A percentile compares a stretch with the other conserved stretches of the same genome.
Evolutionary conservation across 2,797 vertebrate genomes (phyloP).

Genomic region (Poecilia wingei): DNA sequence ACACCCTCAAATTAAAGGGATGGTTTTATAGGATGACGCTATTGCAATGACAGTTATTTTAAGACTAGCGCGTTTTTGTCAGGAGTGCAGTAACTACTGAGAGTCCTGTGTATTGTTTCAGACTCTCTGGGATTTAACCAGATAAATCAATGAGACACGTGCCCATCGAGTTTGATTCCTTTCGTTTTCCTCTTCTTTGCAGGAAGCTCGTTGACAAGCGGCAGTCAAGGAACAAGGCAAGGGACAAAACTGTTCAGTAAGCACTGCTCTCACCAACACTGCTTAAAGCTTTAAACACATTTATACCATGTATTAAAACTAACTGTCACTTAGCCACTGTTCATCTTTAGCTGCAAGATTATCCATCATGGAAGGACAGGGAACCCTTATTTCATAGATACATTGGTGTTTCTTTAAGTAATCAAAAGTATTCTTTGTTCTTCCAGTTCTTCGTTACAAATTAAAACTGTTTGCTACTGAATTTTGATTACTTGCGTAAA

Average conservation of each 20-base stretch:
- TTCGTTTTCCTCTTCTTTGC: slow-evolving; percentile 62
- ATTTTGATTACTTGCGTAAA: neutral
- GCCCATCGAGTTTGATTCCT: neutral
- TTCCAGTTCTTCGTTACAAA: neutral
- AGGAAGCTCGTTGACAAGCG: slow-evolving; percentile 86
- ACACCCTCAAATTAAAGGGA: neutral
- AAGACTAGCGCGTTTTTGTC: neutral
- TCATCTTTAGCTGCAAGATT: neutral
- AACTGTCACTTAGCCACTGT: neutral
- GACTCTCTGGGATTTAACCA: neutral
- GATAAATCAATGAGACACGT: neutral
- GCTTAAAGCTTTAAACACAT: neutral
- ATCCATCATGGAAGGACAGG: neutral
- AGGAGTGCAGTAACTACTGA: neutral
- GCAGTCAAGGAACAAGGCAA: slow-evolving; percentile 89
- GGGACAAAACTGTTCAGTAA: slow-evolving; percentile 93
- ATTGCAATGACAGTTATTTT: neutral
- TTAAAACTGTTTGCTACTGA: neutral
- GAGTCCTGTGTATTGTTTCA: neutral
- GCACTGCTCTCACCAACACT: slow-evolving; percentile 71
- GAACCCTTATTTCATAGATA: neutral
- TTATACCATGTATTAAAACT: neutral
- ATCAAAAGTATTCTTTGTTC: neutral
- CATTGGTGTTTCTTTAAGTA: neutral
- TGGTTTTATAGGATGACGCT: neutral